phyloP scores from a whole-genome alignment of 2,113 vertebrate genomes.

The Alexandromys fortis region DNA sequence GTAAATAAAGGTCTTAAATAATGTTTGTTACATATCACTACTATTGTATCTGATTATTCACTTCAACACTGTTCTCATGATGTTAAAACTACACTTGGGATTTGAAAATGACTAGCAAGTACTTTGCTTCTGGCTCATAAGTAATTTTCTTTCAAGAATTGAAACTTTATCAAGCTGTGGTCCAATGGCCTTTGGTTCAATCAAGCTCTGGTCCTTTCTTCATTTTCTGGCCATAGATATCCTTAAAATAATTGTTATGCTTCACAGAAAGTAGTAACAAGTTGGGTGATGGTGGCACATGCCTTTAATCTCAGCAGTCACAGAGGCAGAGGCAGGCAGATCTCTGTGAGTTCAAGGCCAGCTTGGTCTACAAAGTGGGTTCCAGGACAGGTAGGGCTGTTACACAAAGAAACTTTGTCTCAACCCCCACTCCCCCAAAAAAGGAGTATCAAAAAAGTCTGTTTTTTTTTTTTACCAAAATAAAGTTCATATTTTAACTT shows the following conservation, averaged over 20 bases:
- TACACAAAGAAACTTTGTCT: too few species aligned
- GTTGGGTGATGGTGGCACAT: too few species aligned
- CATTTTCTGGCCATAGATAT: neutral
- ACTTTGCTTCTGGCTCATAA: conserved; percentile 35
- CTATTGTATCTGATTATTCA: neutral
- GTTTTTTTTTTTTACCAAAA: conserved; percentile 20
- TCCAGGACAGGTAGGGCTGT: too few species aligned
- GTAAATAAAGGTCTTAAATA: conserved; percentile 82
- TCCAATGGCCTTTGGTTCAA: neutral
- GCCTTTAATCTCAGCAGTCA: too few species aligned
- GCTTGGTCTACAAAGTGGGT: too few species aligned
- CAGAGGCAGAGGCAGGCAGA: too few species aligned
- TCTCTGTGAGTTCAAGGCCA: too few species aligned
- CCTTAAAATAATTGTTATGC: conserved; percentile 18
- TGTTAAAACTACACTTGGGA: conserved; percentile 4
- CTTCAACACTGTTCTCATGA: conserved; percentile 15
- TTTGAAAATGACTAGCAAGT: conserved; percentile 57
- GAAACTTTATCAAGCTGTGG: neutral
- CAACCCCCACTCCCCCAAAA: too few species aligned
- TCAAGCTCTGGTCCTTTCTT: neutral
- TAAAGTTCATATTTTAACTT: conserved; percentile 48
- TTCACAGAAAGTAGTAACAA: neutral
- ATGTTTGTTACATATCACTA: conserved; percentile 4
- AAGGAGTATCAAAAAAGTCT: conserved; percentile 7
- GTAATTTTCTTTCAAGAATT: conserved; percentile 33